phyloP scores from a whole-genome alignment of 2,113 vertebrate species.

The Haemorhous mexicanus region DNA sequence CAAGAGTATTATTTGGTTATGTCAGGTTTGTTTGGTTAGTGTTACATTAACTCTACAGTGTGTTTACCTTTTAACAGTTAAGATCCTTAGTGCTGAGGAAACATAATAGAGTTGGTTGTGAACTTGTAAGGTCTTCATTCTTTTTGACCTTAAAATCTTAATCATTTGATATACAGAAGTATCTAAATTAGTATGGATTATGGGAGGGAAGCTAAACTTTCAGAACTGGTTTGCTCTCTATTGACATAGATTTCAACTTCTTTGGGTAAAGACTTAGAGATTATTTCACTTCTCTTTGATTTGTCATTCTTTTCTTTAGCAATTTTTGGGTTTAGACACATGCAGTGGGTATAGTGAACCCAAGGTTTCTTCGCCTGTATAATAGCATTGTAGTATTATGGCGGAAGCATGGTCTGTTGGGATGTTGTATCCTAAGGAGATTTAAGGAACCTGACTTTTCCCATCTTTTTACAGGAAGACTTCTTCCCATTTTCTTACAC shows the following conservation, averaged over 20 bases:
- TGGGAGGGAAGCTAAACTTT: not conserved
- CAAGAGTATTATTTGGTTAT: not conserved
- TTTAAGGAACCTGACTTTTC: not conserved
- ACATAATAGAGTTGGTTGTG: not conserved
- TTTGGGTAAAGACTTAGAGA: not conserved
- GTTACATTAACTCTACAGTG: not conserved
- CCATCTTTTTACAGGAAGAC: not conserved
- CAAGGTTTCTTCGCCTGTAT: not conserved
- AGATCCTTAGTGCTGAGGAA: not conserved
- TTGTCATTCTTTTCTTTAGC: not conserved
- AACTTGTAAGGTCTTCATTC: not conserved
- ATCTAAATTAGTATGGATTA: not conserved
- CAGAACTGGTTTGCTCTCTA: not conserved
- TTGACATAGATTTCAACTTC: not conserved
- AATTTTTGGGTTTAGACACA: not conserved
- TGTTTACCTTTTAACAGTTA: not conserved
- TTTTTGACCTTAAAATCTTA: not conserved
- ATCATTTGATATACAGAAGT: not conserved
- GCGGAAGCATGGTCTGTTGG: not conserved
- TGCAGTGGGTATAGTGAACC: not conserved
- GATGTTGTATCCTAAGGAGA: not conserved
- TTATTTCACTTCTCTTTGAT: not conserved
- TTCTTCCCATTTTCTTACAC: not conserved
- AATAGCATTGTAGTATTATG: not conserved
- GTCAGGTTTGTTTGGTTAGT: not conserved